Evolutionary conservation across 2,113 vertebrate genomes (phyloP), one percentile per base, ranked within the genome.

Genomic region (Channa argus): DNA sequence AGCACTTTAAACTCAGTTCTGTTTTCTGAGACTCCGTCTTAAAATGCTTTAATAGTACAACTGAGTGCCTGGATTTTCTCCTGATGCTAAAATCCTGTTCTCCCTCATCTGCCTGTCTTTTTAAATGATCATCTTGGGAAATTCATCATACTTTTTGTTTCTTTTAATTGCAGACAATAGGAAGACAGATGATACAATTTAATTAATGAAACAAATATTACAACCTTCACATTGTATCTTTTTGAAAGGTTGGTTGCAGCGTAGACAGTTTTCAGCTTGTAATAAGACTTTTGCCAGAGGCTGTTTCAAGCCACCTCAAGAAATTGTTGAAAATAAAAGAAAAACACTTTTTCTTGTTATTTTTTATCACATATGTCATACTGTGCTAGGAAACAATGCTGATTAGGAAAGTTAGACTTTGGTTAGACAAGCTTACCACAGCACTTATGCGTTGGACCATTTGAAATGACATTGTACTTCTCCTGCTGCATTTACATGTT

Each of bases 11-110:
- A 83, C 89, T 78, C 69, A 56, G 44, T 77, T 63, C 84, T 87
- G 53, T 65, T 81, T 58, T 68, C 79, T 52, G 75, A 88, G 71
- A 56, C 61, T 66, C 9, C 51, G 82, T 72, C 84, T 87, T 89
- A 81, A 90, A 90, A 77, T 8, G 46, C 79, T 79, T 74, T 90
- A 87, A 91, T 88, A 82, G 84, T 60, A 80, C 82, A 72, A 79
- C 85, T 83, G 84, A 90, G 80, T 59, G 74, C 53, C 77, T 34
- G 59, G 80, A 78, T 85, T 82, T 77, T 62, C 75, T 91, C 79
- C 72, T 71, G 79, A 77, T 86, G 83, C 65, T 79, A 52, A 80
- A 87, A 84, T 45, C 61, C 83, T 66, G 62, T 78, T 86, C 68
- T 62, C 80, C 88, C 79, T 88, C 88, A 81, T 91, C 88, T 76